Percentiles rank a stretch among this genome's conserved stretches.
Evolutionary conservation across 2,113 vertebrate species (phyloP).

Genomic region (Hydrochoerus hydrochaeris): DNA sequence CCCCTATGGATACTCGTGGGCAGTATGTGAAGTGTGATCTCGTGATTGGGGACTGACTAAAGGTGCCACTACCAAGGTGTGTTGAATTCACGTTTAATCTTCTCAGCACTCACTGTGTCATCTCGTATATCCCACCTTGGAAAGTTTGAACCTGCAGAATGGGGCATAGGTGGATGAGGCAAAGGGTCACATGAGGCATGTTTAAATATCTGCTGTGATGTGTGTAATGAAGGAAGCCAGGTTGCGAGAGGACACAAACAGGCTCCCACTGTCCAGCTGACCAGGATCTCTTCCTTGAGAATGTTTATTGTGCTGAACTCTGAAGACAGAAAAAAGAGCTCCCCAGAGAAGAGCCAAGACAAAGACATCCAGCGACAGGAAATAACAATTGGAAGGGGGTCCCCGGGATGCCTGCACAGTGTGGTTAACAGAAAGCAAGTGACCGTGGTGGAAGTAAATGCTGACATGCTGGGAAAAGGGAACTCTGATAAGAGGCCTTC

Average conservation of each 20-base stretch:
- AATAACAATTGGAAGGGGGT: background rate
- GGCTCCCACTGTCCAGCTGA: background rate
- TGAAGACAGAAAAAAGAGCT: background rate
- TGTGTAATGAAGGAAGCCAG: background rate
- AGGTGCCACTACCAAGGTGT: background rate
- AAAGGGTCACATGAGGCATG: background rate
- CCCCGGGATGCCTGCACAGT: accelerated
- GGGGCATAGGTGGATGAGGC: background rate
- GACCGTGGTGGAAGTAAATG: background rate
- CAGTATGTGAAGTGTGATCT: accelerated
- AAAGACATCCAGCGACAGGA: background rate
- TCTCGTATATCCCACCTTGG: background rate
- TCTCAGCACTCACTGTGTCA: background rate
- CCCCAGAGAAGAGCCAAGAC: background rate
- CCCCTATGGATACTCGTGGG: too few species aligned
- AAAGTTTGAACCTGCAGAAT: background rate
- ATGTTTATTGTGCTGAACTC: background rate
- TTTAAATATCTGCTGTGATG: background rate
- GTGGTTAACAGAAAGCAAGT: background rate
- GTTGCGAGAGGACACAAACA: background rate
- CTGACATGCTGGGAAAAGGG: background rate
- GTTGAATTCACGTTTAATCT: background rate
- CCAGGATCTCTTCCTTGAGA: background rate
- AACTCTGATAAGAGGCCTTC: background rate
- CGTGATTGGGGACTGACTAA: background rate